phyloP scores from a whole-genome alignment of 2,888 invertebrate genomes.

The Dryomyza anilis region DNA sequence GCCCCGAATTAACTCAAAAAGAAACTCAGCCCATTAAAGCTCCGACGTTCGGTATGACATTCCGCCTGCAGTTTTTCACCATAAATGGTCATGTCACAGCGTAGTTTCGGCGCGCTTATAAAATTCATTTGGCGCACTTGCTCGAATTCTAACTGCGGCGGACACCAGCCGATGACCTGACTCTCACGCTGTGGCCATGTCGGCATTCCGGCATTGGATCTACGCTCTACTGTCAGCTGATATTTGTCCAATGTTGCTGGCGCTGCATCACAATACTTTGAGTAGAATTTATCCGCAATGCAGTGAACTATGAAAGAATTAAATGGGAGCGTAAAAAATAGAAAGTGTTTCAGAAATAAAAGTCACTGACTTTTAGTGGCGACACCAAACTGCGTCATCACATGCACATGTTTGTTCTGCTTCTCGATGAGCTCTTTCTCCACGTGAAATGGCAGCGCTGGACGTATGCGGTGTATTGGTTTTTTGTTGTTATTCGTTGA shows the following conservation, averaged over 20 bases:
- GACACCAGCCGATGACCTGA: conserved; percentile 56
- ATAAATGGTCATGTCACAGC: conserved; percentile 54
- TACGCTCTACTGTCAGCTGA: no score
- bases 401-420: conserved; percentile 49
- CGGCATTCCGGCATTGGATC: background rate
- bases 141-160: conserved; percentile 43
- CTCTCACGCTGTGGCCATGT: conserved; percentile 49
- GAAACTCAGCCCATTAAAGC: conserved; percentile 53
- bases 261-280: conserved; percentile 38
- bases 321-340: background rate
- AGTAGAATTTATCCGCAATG: conserved; percentile 51
- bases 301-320: conserved; percentile 42
- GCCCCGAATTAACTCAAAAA: conserved; percentile 38
- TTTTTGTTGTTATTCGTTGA: background rate
- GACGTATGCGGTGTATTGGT: background rate
- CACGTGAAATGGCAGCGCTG: conserved; percentile 52
- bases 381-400: conserved; percentile 47
- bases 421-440: conserved; percentile 56
- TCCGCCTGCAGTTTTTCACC: conserved; percentile 51
- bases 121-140: background rate
- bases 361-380: conserved; percentile 43
- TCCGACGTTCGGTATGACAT: conserved; percentile 51
- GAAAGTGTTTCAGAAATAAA: no score
- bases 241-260: background rate
- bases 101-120: conserved; percentile 49